phyloP scores from a whole-genome alignment of 2,888 invertebrate genomes.

The Stenotaenia linearis region DNA sequence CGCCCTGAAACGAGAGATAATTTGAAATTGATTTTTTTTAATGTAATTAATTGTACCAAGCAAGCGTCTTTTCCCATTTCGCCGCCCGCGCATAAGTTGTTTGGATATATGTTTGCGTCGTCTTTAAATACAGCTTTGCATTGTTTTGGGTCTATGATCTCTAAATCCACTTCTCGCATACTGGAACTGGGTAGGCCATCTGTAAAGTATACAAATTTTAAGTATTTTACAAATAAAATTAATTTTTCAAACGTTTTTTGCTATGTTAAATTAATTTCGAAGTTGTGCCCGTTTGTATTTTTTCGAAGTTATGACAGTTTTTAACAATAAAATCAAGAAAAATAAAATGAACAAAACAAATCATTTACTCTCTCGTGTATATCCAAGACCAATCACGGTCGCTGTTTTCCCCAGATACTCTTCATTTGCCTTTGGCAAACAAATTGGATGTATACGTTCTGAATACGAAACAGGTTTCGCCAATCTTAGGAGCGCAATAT shows the following conservation, averaged over 20 bases:
- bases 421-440: background rate
- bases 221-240: no score
- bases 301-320: no score
- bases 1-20: background rate
- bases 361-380: background rate
- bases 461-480: background rate
- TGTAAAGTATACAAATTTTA: no score
- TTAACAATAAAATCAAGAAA: no score
- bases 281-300: no score
- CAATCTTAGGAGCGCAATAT: background rate
- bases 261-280: no score
- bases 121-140: background rate
- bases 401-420: background rate
- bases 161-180: background rate
- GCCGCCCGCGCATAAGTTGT: background rate
- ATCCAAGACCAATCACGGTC: background rate
- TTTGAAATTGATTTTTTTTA: no score
- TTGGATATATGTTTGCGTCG: background rate
- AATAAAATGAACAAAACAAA: no score
- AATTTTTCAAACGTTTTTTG: no score
- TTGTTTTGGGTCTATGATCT: background rate
- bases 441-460: background rate
- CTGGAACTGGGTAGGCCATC: background rate
- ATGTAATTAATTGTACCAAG: no score
- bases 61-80: background rate